These are phyloP conservation scores for Morpho helenor DNA, from an alignment of 2,888 invertebrate genomes.

Conservation along the genomic window DNA sequence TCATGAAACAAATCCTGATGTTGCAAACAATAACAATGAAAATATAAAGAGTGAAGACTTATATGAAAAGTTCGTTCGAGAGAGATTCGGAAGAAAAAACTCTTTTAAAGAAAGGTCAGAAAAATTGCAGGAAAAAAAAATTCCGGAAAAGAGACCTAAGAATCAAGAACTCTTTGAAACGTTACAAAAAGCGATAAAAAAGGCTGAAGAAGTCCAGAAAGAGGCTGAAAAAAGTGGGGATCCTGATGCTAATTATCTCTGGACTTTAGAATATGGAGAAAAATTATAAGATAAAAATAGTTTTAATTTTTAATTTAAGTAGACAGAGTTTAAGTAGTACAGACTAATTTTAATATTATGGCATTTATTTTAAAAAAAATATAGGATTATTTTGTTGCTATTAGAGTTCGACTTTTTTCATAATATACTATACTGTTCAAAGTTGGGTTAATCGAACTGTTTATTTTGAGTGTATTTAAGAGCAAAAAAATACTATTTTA, in stretches of 20 bases:
- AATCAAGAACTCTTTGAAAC: conserved; percentile 53
- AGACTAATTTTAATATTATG: background rate
- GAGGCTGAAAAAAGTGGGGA: conserved; percentile 63
- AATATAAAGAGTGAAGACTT: conserved; percentile 53
- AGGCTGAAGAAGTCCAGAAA: conserved; percentile 56
- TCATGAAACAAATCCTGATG: conserved; percentile 27
- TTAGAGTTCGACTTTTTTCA: no score
- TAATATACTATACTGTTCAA: no score
- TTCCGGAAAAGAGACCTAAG: conserved; percentile 34
- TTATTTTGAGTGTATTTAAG: no score
- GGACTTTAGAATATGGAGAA: conserved; percentile 75
- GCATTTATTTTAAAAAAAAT: conserved; percentile 1
- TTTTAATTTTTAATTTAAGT: conserved; percentile 8
- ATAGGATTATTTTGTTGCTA: no score
- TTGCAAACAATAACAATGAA: conserved; percentile 18
- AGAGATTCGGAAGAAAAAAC: conserved; percentile 64
- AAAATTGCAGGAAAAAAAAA: conserved; percentile 45
- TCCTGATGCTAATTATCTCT: conserved; percentile 70
- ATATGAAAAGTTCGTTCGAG: conserved; percentile 70
- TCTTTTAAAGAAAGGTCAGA: conserved; percentile 54
- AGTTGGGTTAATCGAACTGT: no score
- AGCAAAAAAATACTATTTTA: no score
- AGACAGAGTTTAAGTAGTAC: background rate
- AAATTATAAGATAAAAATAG: conserved; percentile 39
- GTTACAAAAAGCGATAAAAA: conserved; percentile 58